Base-by-base conservation (phyloP, 2,113 vertebrate genomes). In the Podarcis raffonei region DNA sequence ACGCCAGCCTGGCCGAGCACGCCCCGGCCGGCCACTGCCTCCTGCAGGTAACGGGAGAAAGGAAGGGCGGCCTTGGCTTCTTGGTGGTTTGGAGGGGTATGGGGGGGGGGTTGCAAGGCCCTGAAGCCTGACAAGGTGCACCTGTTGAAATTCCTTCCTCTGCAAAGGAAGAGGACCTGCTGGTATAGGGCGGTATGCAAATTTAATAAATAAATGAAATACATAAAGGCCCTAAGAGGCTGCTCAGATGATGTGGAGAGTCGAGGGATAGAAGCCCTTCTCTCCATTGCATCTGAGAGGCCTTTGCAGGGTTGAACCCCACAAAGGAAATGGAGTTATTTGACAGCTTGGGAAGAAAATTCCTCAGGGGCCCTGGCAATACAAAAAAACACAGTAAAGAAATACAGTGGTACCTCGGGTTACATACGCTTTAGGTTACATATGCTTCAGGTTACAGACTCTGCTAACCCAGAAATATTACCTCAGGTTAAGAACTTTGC, bases 1-100 rank as follows among this genome's bases (percentile, higher is more conserved):
- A 97, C 1, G 95, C 93, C 69, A 97, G 95, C 69, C 65, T 98
- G 27, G 95, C 89, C 1, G 98, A 99, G 88, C 98, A 98, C 91
- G 83, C 97, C 0, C 81, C 91, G 0, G 66, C 96, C 0, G 98
- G 97, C 53, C 97, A 94, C 92, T 98, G 97, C 95, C 97, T 98
- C 57, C 94, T 99, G 22, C 98, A 99, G 98, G 98, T 99, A 97
- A 96, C 20, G 1, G 35, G 48, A 5, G 81, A 9, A 30, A 59
- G 79, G 3, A 59, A 9, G 53, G 4, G 1, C 71, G 1, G 3
- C 62, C 42, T 27, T 42, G 65, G 62, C 37, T 57, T 9, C 15
- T 5, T n/a, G 23, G 79, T 27, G 18, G 69, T 13, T 72, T 72
- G 77, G 22, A 22, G 75, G 23, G 75, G 25, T 23, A 39, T 3